A percentile compares a stretch with the other conserved stretches of the same genome.
Evolutionary conservation across 2,888 invertebrate species (phyloP).

Genomic region (Torymus tubicola): DNA sequence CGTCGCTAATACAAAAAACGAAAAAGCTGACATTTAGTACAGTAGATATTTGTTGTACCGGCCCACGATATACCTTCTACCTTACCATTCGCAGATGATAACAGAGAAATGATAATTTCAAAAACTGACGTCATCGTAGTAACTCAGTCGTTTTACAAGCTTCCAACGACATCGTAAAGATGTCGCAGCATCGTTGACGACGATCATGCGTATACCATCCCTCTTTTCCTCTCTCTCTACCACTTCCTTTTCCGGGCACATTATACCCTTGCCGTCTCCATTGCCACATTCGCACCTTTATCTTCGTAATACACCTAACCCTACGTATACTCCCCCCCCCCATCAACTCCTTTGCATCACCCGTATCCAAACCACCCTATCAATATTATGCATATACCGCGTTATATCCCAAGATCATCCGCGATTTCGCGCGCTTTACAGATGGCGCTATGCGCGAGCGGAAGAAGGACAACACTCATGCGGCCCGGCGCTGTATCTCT

Average conservation of each 20-base stretch:
- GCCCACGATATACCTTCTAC: too few species aligned
- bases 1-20: too few species aligned
- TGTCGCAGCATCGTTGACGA: too few species aligned
- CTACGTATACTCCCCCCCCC: too few species aligned
- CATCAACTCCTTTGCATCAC: not conserved
- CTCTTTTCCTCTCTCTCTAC: not conserved
- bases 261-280: not conserved
- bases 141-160: too few species aligned
- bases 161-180: too few species aligned
- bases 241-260: slow-evolving; percentile 38
- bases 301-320: not conserved
- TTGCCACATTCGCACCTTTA: not conserved
- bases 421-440: slow-evolving; percentile 18
- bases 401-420: not conserved
- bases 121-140: too few species aligned
- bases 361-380: not conserved
- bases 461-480: slow-evolving; percentile 15
- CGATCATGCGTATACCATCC: not conserved
- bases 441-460: slow-evolving; percentile 41
- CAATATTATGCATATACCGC: not conserved
- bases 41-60: too few species aligned
- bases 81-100: too few species aligned
- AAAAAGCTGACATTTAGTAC: too few species aligned
- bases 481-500: too few species aligned
- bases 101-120: too few species aligned